Evolutionary conservation across 2,888 invertebrate genomes (phyloP).

Genomic region (Amphipyra tragopoginis): DNA sequence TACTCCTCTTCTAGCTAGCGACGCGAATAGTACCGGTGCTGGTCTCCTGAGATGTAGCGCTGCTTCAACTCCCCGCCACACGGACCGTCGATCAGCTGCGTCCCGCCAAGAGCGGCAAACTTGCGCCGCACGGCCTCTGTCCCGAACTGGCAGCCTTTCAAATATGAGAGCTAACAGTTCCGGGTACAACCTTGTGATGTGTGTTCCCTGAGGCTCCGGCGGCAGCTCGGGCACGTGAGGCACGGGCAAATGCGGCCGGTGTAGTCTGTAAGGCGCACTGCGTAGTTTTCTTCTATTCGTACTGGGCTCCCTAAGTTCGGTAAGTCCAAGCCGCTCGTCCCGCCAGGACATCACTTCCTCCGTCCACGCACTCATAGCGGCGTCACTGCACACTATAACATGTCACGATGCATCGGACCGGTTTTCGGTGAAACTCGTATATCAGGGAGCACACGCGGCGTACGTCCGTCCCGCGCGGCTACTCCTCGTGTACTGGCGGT

Average conservation of each 20-base stretch:
- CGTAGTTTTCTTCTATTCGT: constrained; percentile 88
- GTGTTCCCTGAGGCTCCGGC: constrained; percentile 90
- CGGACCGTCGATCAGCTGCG: constrained; percentile 97
- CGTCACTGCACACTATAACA: constrained; percentile 83
- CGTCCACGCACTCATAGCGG: constrained; percentile 87
- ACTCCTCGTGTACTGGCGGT: constrained; percentile 81
- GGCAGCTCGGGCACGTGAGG: constrained; percentile 85
- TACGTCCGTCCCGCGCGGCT: constrained; percentile 72
- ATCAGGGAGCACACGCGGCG: constrained; percentile 59
- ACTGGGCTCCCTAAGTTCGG: constrained; percentile 82
- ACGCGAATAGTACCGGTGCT: constrained; percentile 95
- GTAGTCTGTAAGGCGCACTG: constrained; percentile 91
- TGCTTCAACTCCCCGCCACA: constrained; percentile 98
- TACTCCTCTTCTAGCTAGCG: constrained; percentile 96
- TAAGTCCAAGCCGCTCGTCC: constrained; percentile 84
- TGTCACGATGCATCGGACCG: constrained; percentile 83
- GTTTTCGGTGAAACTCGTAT: constrained; percentile 81
- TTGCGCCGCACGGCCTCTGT: constrained; percentile 97
- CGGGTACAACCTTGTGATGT: constrained; percentile 97
- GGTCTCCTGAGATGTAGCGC: constrained; percentile 96
- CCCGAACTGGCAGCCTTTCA: constrained; percentile 95
- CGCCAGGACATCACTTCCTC: constrained; percentile 87
- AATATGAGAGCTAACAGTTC: constrained; percentile 98
- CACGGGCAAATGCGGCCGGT: constrained; percentile 91
- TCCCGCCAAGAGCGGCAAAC: constrained; percentile 97